Conservation (phyloP, 1,140 invertebrate genomes). For the Halesus radiatus region DNA sequence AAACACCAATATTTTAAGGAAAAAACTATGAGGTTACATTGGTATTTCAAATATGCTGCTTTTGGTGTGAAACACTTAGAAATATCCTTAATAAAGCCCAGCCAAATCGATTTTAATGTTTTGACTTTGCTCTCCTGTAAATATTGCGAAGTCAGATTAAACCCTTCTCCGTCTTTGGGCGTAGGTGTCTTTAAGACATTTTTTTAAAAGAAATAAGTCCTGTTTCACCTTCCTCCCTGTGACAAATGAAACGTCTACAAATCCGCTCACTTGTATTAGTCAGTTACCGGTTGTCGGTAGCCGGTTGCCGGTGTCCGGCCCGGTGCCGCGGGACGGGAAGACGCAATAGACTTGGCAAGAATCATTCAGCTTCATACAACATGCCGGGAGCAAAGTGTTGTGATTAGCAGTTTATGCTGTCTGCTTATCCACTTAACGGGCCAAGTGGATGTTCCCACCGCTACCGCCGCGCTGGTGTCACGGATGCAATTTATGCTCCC, state of each 20-base stretch:
- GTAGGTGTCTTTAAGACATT: too few species aligned
- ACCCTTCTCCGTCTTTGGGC: too few species aligned
- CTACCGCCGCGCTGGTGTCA: conserved; percentile 24
- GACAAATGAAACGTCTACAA: conserved; percentile 11
- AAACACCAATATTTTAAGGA: too few species aligned
- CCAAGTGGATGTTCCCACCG: conserved; percentile 49
- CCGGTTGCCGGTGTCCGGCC: background rate
- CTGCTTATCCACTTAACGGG: conserved; percentile 55
- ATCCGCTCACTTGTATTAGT: conserved; percentile 11
- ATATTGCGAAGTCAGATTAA: too few species aligned
- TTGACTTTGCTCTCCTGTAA: too few species aligned
- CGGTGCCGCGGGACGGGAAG: conserved; percentile 43
- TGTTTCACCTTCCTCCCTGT: too few species aligned
- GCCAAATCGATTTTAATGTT: too few species aligned
- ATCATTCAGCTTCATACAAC: conserved; percentile 48
- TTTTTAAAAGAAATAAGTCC: too few species aligned
- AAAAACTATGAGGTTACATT: too few species aligned
- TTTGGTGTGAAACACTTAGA: too few species aligned
- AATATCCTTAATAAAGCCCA: too few species aligned
- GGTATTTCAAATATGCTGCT: too few species aligned
- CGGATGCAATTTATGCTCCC: conserved; percentile 34
- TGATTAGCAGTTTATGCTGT: conserved; percentile 54
- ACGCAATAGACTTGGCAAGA: conserved; percentile 55
- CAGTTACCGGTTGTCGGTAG: background rate
- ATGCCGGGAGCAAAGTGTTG: conserved; percentile 42